phyloP scores from a whole-genome alignment of 1,140 invertebrate genomes.

The Heterodera carotae region DNA sequence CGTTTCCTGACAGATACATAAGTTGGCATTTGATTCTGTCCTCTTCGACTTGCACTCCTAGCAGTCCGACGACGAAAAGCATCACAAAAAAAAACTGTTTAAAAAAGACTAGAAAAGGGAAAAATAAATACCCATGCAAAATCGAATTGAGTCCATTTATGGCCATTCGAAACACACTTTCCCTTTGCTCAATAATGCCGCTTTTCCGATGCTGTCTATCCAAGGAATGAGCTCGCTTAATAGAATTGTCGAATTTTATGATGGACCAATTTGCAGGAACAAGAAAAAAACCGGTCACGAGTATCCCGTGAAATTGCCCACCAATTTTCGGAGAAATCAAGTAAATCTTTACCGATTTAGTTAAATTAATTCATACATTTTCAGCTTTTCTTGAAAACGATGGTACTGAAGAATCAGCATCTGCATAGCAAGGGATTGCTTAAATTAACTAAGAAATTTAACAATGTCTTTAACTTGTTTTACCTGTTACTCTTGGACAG shows the following conservation, averaged over 20 bases:
- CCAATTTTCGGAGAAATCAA: too few species aligned
- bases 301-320: too few species aligned
- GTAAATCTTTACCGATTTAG: too few species aligned
- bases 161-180: constrained; percentile 34
- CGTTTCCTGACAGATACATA: constrained; percentile 19
- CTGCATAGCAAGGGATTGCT: not conserved
- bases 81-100: constrained; percentile 24
- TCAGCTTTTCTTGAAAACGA: not conserved
- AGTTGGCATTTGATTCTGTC: constrained; percentile 9
- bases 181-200: constrained; percentile 22
- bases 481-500: constrained; percentile 1
- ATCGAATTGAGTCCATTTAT: constrained; percentile 18
- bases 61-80: constrained; percentile 11
- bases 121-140: constrained; percentile 12
- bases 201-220: not conserved
- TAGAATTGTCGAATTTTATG: not conserved
- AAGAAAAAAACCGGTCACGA: too few species aligned
- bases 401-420: constrained; percentile 6
- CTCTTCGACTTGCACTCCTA: not conserved
- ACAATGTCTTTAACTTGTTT: not conserved
- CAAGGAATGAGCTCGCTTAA: not conserved
- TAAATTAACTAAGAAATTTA: not conserved
- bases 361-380: constrained; percentile 9
- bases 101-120: not conserved
- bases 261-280: too few species aligned